These are phyloP conservation scores for Marisa cornuarietis DNA, from an alignment of 1,140 invertebrate genomes.

Conservation along the genomic window DNA sequence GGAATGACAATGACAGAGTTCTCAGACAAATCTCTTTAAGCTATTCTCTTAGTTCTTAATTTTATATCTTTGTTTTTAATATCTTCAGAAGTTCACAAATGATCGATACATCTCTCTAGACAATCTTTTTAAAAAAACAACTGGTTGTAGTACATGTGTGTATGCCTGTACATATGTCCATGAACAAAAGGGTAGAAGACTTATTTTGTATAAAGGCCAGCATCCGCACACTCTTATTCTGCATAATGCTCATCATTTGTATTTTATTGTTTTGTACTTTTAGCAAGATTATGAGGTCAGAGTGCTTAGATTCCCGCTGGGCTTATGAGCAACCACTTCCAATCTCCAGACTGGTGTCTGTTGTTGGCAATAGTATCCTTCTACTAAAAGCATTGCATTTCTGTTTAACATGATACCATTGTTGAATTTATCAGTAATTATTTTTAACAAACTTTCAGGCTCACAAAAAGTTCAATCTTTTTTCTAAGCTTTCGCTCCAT, in stretches of 20 bases:
- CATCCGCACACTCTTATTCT: no score
- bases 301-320: constrained; percentile 93
- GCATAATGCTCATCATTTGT: not conserved
- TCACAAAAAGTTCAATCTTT: no score
- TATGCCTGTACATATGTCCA: not conserved
- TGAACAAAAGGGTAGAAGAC: no score
- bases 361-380: constrained; percentile 82
- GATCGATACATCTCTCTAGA: not conserved
- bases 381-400: no score
- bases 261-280: constrained; percentile 58
- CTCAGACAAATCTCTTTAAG: not conserved
- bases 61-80: not conserved
- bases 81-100: no score
- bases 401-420: no score
- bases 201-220: no score
- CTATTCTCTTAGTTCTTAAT: not conserved
- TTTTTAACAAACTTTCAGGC: no score
- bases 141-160: not conserved
- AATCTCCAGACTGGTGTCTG: constrained; percentile 83
- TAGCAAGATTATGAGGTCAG: constrained; percentile 91
- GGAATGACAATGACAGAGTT: not conserved
- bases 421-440: no score
- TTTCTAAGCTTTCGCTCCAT: no score
- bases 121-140: not conserved
- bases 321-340: constrained; percentile 84